Evolutionary conservation across 2,113 vertebrate genomes (phyloP).

Genomic region (Cathartes aura): DNA sequence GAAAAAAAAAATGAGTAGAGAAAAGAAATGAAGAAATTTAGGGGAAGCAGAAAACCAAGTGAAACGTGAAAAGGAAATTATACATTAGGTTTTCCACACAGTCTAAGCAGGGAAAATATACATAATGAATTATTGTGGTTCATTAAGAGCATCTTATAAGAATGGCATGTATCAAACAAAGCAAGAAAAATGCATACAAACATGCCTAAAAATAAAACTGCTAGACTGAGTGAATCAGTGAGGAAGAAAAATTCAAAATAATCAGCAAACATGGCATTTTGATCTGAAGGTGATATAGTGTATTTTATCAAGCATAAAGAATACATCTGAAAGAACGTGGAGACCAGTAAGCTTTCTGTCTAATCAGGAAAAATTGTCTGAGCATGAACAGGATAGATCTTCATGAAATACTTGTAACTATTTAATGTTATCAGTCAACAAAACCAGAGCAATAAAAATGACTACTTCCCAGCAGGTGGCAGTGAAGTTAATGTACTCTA

Average conservation of each 20-base stretch:
- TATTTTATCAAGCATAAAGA: neutral
- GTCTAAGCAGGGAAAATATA: neutral
- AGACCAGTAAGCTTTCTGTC: neutral
- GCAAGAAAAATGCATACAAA: neutral
- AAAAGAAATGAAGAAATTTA: neutral
- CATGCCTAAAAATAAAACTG: neutral
- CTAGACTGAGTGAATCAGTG: neutral
- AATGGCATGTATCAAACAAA: neutral
- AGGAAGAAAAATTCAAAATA: neutral
- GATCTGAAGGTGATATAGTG: neutral
- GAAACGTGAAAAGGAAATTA: neutral
- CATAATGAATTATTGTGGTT: neutral
- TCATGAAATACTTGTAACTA: neutral
- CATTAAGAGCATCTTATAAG: neutral
- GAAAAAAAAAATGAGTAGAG: neutral
- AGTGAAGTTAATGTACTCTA: neutral
- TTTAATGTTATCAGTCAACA: neutral
- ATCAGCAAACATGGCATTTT: neutral
- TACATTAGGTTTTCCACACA: neutral
- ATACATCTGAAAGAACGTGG: neutral
- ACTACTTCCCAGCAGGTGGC: conserved; percentile 37
- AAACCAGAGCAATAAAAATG: neutral
- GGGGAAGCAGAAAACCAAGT: neutral
- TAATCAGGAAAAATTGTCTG: neutral
- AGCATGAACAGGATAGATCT: neutral